Conservation (phyloP, 1,140 invertebrate genomes). For the Cydia fagiglandana region DNA sequence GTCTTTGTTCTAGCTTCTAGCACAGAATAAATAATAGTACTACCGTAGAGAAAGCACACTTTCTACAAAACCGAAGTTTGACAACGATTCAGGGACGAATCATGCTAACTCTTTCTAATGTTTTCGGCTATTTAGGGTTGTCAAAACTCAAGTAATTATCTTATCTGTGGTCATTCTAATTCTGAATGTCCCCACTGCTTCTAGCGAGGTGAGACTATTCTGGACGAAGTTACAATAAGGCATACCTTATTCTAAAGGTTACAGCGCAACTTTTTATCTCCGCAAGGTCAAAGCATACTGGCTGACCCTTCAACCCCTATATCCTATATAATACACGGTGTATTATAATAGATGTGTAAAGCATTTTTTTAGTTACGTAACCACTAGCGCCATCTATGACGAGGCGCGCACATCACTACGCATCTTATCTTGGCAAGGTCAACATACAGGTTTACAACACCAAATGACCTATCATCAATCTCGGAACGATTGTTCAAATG, state of each 20-base stretch:
- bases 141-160: not conserved
- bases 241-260: too few species aligned
- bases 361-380: not conserved
- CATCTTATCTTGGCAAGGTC: slow-evolving; percentile 6
- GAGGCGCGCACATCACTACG: not conserved
- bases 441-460: not conserved
- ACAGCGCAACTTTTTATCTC: slow-evolving; percentile 8
- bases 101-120: too few species aligned
- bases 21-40: too few species aligned
- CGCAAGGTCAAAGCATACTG: not conserved
- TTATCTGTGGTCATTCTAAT: too few species aligned
- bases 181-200: too few species aligned
- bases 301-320: too few species aligned
- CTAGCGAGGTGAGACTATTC: not conserved
- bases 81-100: too few species aligned
- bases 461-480: not conserved
- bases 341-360: not conserved
- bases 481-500: too few species aligned
- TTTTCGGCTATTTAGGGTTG: too few species aligned
- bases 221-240: not conserved
- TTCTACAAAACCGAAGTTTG: too few species aligned
- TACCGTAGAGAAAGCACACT: too few species aligned
- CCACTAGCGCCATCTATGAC: not conserved
- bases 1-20: not conserved
- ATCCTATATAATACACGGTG: not conserved